A percentile compares a stretch with the other conserved stretches of the same genome.
Evolutionary conservation across 64 coral and sea anemone genomes (phyloP).

Genomic region (Montipora sp.): DNA sequence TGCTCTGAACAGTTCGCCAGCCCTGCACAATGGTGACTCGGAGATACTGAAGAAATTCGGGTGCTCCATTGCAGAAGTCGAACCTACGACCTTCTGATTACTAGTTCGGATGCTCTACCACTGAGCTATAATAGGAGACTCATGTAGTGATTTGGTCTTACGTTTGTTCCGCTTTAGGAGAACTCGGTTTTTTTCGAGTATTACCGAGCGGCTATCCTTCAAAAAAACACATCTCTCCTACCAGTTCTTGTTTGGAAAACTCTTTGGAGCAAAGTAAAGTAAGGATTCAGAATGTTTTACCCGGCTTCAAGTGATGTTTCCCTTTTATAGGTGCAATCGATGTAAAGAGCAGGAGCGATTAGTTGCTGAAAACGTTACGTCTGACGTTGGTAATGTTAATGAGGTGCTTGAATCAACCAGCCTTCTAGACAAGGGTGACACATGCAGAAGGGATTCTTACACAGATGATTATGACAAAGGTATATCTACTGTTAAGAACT

Average conservation of each 20-base stretch:
- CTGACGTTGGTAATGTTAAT: neutral
- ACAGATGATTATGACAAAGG: neutral
- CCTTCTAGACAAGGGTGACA: neutral
- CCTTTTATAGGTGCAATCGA: conserved; percentile 14
- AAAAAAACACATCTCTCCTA: too few species aligned
- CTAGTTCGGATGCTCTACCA: too few species aligned
- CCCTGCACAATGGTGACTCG: too few species aligned
- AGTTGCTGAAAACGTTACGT: neutral
- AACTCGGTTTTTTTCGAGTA: too few species aligned
- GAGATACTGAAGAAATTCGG: too few species aligned
- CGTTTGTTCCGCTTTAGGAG: too few species aligned
- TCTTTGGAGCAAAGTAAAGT: neutral
- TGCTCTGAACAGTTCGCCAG: too few species aligned
- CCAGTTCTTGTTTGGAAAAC: neutral
- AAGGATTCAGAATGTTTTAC: neutral
- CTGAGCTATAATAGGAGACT: too few species aligned
- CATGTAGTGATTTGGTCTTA: too few species aligned
- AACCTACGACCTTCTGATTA: too few species aligned
- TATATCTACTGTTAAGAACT: neutral
- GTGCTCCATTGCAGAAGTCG: too few species aligned
- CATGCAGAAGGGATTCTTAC: neutral
- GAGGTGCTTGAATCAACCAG: conserved; percentile 32
- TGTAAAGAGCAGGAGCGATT: conserved; percentile 26
- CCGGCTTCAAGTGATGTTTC: neutral
- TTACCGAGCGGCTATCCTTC: too few species aligned